A percentile compares a stretch with the other conserved stretches of the same genome.
phyloP scores from a whole-genome alignment of 2,797 vertebrate species.

The Amphiprion clarkii region DNA sequence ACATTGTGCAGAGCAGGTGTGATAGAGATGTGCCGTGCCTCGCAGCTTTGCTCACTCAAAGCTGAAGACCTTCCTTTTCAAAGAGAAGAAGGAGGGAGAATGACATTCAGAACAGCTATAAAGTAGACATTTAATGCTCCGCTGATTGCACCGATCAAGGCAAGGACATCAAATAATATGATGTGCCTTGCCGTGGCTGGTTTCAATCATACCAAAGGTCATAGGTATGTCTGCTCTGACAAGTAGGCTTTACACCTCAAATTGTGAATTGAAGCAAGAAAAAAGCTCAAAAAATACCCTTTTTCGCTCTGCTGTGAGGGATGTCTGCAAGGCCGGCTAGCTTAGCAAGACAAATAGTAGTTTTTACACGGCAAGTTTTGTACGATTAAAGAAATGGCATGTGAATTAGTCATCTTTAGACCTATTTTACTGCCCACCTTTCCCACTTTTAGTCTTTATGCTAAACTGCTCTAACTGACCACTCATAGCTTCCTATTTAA shows the following conservation, averaged over 20 bases:
- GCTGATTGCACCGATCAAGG: constrained; percentile 48
- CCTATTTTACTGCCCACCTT: too few species aligned
- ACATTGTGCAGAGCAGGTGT: background rate
- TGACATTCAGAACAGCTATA: constrained; percentile 57
- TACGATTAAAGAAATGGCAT: too few species aligned
- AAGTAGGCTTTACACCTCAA: constrained; percentile 45
- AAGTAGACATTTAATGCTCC: constrained; percentile 59
- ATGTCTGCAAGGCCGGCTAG: background rate
- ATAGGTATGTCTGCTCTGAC: constrained; percentile 48
- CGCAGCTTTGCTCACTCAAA: constrained; percentile 32
- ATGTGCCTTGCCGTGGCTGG: constrained; percentile 36
- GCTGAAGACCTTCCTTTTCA: constrained; percentile 38
- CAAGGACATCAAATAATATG: constrained; percentile 57
- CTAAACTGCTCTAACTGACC: too few species aligned
- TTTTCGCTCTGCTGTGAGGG: constrained; percentile 1
- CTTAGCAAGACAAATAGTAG: background rate
- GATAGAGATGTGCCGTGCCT: constrained; percentile 35
- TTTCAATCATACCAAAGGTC: constrained; percentile 66
- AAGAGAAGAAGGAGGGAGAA: constrained; percentile 42
- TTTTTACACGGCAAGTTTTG: too few species aligned
- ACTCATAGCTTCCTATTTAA: too few species aligned
- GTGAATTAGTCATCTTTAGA: too few species aligned
- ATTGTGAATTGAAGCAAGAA: constrained; percentile 21
- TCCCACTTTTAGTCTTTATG: too few species aligned
- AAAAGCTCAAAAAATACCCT: background rate